Base-by-base conservation (phyloP, 2,113 vertebrate genomes). In the Corythornis cristatus region DNA sequence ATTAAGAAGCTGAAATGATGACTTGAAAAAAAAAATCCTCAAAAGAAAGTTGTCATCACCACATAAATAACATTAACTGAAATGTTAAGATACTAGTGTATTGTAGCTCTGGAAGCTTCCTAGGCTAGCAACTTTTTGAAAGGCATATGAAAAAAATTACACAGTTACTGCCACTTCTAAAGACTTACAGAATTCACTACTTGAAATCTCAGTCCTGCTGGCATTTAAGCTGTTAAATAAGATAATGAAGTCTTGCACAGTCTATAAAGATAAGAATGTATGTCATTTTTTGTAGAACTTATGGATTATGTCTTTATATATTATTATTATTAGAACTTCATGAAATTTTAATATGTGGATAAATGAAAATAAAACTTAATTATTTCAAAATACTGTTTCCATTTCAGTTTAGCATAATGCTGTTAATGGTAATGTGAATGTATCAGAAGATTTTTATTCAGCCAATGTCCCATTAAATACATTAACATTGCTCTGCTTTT, bases 331-430 rank as follows among this genome's bases (percentile, higher is more conserved):
- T 92, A 92, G 54, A 80, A 91, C 54, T 71, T 70, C 67, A 87
- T 94, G 37, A 89, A 89, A 77, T 85, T 88, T 93, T 92, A 93
- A 85, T 84, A 76, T 66, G 67, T 64, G 51, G 25, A 43, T 92
- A 91, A 96, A 93, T 89, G 64, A 93, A 94, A 92, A 92, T 94
- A 89, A 92, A 89, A 93, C 26, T 88, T 91, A 91, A 92, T 90
- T 93, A 92, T 92, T 94, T 94, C 82, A 94, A 93, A 93, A 82
- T 90, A 94, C 64, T 17, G 28, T 66, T 94, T 76, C 70, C 64
- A 66, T 89, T 92, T 92, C 74, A 70, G 54, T 84, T 79, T 79
- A 79, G 40, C 33, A 46, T 76, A 89, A 78, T 66, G 62, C 29
- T 58, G 43, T 79, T 95, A 92, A 94, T 82, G 74, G n/a, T 72